A percentile compares a stretch with the other conserved stretches of the same genome.
Evolutionary conservation across 2,888 invertebrate species (phyloP).

Genomic region (Parnassius glacialis): DNA sequence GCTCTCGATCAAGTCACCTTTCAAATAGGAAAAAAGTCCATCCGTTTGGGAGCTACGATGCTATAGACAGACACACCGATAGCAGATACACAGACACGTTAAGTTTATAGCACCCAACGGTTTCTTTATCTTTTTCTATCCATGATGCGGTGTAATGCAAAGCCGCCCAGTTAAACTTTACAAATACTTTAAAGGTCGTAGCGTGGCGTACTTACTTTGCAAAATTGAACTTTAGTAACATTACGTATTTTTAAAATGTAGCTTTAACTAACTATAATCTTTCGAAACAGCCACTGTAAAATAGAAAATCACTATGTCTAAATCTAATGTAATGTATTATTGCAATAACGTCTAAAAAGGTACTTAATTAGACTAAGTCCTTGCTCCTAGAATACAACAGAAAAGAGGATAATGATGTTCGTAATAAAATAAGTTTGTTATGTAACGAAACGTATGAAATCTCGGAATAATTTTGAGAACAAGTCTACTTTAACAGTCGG

Average conservation of each 20-base stretch:
- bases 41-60: too few species aligned
- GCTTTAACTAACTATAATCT: slow-evolving; percentile 26
- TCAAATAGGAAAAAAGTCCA: too few species aligned
- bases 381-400: too few species aligned
- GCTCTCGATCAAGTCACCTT: too few species aligned
- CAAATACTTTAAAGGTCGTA: slow-evolving; percentile 31
- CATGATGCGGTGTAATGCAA: neutral
- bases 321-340: neutral
- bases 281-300: slow-evolving; percentile 40
- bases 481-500: neutral
- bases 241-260: slow-evolving; percentile 29
- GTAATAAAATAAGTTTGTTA: neutral
- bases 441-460: neutral
- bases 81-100: too few species aligned
- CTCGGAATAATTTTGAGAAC: too few species aligned
- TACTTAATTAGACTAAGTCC: too few species aligned
- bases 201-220: slow-evolving; percentile 30
- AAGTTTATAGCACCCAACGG: too few species aligned
- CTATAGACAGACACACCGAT: too few species aligned
- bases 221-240: slow-evolving; percentile 30
- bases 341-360: too few species aligned
- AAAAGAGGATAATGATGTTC: neutral
- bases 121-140: too few species aligned
- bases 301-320: slow-evolving; percentile 33
- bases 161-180: slow-evolving; percentile 23